Percentiles rank a stretch among this genome's conserved stretches.
phyloP scores from a whole-genome alignment of 2,797 vertebrate genomes.

The Acipenser ruthenus region DNA sequence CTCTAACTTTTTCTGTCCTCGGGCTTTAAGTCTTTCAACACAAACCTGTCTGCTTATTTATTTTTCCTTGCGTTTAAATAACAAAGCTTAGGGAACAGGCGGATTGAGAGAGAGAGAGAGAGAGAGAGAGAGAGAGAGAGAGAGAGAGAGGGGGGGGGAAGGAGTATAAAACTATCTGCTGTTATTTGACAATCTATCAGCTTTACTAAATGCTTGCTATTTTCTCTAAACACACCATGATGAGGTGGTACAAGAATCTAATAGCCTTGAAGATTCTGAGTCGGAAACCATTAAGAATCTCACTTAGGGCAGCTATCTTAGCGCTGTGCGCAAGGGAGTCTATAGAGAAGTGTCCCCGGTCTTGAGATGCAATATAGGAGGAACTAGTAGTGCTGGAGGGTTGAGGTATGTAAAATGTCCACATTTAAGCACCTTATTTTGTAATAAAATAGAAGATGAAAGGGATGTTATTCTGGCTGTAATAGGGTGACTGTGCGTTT shows the following conservation, averaged over 20 bases:
- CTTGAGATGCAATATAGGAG: background rate
- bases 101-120: constrained; percentile 37
- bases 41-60: constrained; percentile 75
- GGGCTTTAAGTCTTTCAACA: constrained; percentile 62
- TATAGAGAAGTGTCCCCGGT: background rate
- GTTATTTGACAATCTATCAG: constrained; percentile 55
- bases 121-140: constrained; percentile 15
- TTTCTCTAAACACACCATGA: constrained; percentile 60
- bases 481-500: no score
- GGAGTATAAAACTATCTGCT: constrained; percentile 17
- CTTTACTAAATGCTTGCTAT: constrained; percentile 52
- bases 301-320: background rate
- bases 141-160: constrained; percentile 5
- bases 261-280: constrained; percentile 40
- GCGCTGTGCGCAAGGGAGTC: no score
- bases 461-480: no score
- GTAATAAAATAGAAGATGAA: no score
- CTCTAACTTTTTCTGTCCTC: constrained; percentile 92
- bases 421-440: no score
- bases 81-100: constrained; percentile 66
- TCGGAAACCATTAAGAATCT: constrained; percentile 33
- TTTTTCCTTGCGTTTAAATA: constrained; percentile 78
- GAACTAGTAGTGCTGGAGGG: background rate
- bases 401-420: background rate
- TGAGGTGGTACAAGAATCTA: constrained; percentile 50